Evolutionary conservation across 2,113 vertebrate species (phyloP).

Genomic region (Oxyruncus cristatus): DNA sequence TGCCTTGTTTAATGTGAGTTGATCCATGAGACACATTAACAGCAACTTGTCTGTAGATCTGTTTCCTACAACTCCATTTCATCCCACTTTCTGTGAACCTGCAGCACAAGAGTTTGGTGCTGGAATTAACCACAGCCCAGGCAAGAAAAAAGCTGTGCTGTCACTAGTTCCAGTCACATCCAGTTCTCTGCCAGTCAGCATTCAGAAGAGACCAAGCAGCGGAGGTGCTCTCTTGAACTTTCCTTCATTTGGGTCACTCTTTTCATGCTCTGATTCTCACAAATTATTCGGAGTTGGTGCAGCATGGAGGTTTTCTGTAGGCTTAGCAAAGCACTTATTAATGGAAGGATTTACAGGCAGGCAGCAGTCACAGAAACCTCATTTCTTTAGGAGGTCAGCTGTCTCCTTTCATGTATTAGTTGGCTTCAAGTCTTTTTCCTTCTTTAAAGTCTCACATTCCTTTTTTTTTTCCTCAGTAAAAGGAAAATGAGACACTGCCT

Average conservation of each 20-base stretch:
- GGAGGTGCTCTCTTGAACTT: neutral
- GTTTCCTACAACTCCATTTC: neutral
- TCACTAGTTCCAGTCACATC: neutral
- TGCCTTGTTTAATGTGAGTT: neutral
- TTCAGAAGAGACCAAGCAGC: neutral
- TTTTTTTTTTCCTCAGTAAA: neutral
- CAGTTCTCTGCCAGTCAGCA: neutral
- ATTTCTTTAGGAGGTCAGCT: neutral
- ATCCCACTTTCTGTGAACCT: neutral
- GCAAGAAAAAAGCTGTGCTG: neutral
- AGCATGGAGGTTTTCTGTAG: neutral
- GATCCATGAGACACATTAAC: neutral
- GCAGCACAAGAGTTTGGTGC: neutral
- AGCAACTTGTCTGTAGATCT: neutral
- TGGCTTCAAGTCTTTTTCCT: neutral
- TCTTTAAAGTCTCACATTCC: neutral
- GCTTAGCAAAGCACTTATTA: neutral
- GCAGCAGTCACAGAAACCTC: neutral
- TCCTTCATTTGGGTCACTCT: neutral
- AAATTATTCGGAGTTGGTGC: neutral
- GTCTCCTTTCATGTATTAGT: neutral
- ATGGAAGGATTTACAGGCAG: neutral
- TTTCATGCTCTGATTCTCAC: neutral
- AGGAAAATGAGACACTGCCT: neutral
- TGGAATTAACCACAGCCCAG: neutral